Evolutionary conservation across 1,140 invertebrate genomes (phyloP).

Genomic region (Stratiolaelaps scimitus): DNA sequence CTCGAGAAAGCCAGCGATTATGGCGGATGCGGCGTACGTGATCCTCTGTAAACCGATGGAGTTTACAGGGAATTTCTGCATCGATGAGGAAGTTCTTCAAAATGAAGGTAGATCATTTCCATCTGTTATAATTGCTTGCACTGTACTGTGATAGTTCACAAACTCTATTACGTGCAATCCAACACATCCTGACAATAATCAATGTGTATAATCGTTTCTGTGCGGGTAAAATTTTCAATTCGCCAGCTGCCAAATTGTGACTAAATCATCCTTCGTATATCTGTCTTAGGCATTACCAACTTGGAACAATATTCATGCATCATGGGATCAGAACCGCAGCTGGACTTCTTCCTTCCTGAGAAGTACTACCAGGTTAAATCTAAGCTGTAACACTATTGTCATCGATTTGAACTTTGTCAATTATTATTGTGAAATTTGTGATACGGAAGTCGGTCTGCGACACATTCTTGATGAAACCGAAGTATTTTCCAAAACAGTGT

Average conservation of each 20-base stretch:
- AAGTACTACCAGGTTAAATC: slow-evolving; percentile 31
- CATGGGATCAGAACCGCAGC: slow-evolving; percentile 60
- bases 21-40: slow-evolving; percentile 86
- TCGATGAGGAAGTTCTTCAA: slow-evolving; percentile 81
- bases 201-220: too few species aligned
- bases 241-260: background rate
- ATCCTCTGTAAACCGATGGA: slow-evolving; percentile 66
- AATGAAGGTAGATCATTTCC: slow-evolving; percentile 45
- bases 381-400: too few species aligned
- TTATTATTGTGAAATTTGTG: too few species aligned
- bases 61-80: slow-evolving; percentile 77
- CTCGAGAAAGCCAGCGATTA: slow-evolving; percentile 72
- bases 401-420: too few species aligned
- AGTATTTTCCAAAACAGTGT: too few species aligned
- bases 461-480: too few species aligned
- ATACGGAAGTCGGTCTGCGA: too few species aligned
- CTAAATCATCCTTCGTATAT: background rate
- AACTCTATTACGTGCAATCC: too few species aligned
- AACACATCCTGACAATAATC: too few species aligned
- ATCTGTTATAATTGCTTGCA: background rate
- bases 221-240: background rate
- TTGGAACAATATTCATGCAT: slow-evolving; percentile 71
- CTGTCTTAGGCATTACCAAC: slow-evolving; percentile 54
- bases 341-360: slow-evolving; percentile 81
- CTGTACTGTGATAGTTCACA: too few species aligned